Evolutionary conservation across 92 coral and sea anemone genomes (phyloP).

Genomic region (Palythoa heliodiscus): DNA sequence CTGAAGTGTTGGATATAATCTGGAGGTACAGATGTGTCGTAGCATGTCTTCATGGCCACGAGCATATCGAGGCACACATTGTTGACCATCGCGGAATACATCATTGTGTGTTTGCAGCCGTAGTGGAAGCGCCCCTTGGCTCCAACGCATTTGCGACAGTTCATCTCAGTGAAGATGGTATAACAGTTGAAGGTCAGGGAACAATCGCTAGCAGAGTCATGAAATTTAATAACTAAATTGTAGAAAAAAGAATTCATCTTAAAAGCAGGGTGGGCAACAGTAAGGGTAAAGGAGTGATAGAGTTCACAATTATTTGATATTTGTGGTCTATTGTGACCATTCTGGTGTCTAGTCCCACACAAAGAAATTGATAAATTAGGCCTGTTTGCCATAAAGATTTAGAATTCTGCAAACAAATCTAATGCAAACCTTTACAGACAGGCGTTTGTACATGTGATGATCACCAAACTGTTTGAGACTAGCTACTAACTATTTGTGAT

Average conservation of each 20-base stretch:
- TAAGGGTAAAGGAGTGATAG: no score
- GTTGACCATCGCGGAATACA: conserved; percentile 70
- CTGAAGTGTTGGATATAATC: conserved; percentile 61
- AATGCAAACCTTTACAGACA: no score
- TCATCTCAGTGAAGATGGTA: conserved; percentile 58
- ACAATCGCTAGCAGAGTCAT: conserved; percentile 49
- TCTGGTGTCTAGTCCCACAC: no score
- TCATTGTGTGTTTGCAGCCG: conserved; percentile 62
- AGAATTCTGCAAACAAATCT: no score
- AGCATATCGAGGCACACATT: conserved; percentile 54
- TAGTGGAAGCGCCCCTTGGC: conserved; percentile 67
- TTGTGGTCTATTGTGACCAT: no score
- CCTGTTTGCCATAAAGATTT: no score
- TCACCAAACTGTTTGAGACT: no score
- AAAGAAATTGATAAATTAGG: no score
- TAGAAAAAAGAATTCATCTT: not conserved
- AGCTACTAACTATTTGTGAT: no score
- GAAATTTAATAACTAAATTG: conserved; percentile 31
- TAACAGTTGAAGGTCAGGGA: conserved; percentile 72
- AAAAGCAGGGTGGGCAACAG: no score
- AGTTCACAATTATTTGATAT: no score
- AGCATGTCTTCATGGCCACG: conserved; percentile 75
- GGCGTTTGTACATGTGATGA: no score
- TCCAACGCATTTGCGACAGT: conserved; percentile 78
- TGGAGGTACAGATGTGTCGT: conserved; percentile 63